Evolutionary conservation across 2,888 invertebrate species (phyloP), one percentile per base, ranked within the genome.

Genomic region (Epistrophe grossulariae): DNA sequence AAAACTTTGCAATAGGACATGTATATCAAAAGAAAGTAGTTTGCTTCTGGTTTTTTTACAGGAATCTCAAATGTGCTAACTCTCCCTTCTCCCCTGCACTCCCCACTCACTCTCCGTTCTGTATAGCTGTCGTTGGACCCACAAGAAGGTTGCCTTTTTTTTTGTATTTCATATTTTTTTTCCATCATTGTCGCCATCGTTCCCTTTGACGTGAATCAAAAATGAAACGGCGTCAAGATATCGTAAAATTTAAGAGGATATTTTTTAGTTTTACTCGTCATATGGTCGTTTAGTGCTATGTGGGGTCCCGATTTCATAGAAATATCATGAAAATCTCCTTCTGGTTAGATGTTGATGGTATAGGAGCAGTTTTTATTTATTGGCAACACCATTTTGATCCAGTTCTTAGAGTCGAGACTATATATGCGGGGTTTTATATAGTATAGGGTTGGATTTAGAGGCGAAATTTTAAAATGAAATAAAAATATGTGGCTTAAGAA

Each of bases 151-250:
- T 28, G 4, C 71, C 68, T 15, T 13, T 17, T 43, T 35, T 59
- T 35, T 55, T 19, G 28, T 31, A 15, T 52, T 50, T 40, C 8
- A 43, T 62, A 57, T 43, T 38, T n/a, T 50, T 28, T 40, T 59
- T 40, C 28, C 48, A 66, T 78, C 40, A 59, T 70, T 70, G 79
- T 70, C 60, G 43, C 52, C 71, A 40, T 79, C 24, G 52, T 70
- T 79, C 24, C 59, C 50, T 80, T 79, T 84, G 76, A 74, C 71
- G 64, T 76, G 76, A 80, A 84, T 84, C 84, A 84, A 80, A 84
- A 80, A 84, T 70, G 74, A 84, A 84, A 80, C 70, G 84, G 84
- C 84, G 84, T 84, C 84, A 84, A 80, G 74, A 84, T 74, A 74
- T 80, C 84, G 76, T 84, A 84, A 84, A 80, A 76, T 79, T 84